These are phyloP conservation scores for Neolamprologus caudopunctatus DNA, from an alignment of 2,113 vertebrate species.

Conservation along the genomic window DNA sequence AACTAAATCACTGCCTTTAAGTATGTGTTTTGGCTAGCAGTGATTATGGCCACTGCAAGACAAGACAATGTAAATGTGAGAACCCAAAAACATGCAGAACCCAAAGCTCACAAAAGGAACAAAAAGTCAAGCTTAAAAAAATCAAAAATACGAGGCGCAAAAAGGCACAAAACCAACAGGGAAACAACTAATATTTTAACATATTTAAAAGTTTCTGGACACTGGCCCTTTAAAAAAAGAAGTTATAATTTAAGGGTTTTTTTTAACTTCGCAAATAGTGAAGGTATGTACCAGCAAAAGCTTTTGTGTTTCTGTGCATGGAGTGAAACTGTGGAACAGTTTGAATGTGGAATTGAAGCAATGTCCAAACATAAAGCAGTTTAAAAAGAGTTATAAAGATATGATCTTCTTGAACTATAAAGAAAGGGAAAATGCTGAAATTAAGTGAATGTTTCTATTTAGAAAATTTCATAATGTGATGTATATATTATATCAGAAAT, in stretches of 20 bases:
- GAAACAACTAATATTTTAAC: not conserved
- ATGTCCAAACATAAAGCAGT: rapidly evolving
- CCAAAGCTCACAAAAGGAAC: not conserved
- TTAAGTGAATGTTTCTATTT: not conserved
- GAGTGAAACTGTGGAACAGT: not conserved
- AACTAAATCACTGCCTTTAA: not conserved
- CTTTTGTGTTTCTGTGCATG: not conserved
- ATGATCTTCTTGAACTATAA: not conserved
- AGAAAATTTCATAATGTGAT: too few species aligned
- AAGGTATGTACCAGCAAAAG: not conserved
- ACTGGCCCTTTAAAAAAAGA: not conserved
- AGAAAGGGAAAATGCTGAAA: not conserved
- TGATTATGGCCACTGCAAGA: not conserved
- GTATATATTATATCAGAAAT: too few species aligned
- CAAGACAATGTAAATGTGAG: not conserved
- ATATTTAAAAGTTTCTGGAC: not conserved
- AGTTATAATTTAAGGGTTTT: not conserved
- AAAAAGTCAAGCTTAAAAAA: not conserved
- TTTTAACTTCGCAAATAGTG: rapidly evolving
- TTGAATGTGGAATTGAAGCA: not conserved
- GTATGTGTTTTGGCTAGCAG: not conserved
- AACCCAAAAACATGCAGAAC: not conserved
- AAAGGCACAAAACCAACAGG: not conserved
- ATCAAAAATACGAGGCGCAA: rapidly evolving
- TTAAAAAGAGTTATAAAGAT: not conserved